Evolutionary conservation across 2,888 invertebrate genomes (phyloP).

Genomic region (Volucella inflata): DNA sequence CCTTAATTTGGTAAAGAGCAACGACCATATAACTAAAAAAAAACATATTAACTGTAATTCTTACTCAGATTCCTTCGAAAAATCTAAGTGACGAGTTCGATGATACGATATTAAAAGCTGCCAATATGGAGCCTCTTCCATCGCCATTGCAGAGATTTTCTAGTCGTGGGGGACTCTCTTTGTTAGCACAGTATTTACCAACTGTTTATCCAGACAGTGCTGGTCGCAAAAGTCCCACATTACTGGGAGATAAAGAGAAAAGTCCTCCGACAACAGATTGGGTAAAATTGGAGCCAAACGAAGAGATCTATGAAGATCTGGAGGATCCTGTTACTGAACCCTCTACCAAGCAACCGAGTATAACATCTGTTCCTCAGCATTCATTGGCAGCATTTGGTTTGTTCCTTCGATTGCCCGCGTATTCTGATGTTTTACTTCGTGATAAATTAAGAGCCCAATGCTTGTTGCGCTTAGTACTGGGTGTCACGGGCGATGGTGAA

Average conservation of each 20-base stretch:
- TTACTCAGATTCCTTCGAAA: constrained; percentile 75
- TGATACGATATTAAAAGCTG: constrained; percentile 79
- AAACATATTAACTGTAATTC: background rate
- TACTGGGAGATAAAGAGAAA: constrained; percentile 83
- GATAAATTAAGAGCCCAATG: constrained; percentile 94
- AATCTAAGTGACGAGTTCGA: constrained; percentile 76
- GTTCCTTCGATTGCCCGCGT: constrained; percentile 94
- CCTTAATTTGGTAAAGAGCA: constrained; percentile 79
- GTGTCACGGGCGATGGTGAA: constrained; percentile 96
- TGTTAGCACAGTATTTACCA: constrained; percentile 94
- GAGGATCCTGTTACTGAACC: constrained; percentile 85
- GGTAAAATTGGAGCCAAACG: constrained; percentile 85
- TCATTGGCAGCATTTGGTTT: constrained; percentile 95
- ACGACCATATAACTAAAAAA: too few relatives aligned
- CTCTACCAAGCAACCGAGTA: constrained; percentile 84
- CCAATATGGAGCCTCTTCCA: constrained; percentile 81
- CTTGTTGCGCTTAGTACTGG: constrained; percentile 92
- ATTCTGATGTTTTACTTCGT: constrained; percentile 93
- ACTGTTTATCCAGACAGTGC: constrained; percentile 93
- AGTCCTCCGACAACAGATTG: constrained; percentile 82
- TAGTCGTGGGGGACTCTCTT: constrained; percentile 93
- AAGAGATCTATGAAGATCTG: constrained; percentile 87
- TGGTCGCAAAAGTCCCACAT: constrained; percentile 85
- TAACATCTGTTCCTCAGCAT: constrained; percentile 92
- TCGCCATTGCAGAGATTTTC: constrained; percentile 93